Evolutionary conservation across 2,113 vertebrate genomes (phyloP).

Genomic region (Ceyx margarethae): DNA sequence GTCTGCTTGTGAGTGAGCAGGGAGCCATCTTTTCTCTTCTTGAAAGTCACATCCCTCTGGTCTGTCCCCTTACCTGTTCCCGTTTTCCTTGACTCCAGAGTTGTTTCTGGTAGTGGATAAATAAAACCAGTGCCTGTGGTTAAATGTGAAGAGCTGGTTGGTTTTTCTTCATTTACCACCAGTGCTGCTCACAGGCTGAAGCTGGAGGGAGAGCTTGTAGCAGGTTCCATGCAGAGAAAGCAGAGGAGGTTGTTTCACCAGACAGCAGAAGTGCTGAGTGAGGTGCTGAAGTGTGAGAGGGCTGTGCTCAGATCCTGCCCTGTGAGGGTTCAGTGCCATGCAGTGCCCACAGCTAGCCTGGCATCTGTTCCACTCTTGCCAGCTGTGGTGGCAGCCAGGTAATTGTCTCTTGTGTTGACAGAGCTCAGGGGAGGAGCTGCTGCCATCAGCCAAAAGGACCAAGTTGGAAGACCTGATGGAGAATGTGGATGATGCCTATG

Average conservation of each 20-base stretch:
- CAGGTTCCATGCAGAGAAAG: not conserved
- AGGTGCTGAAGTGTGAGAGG: accelerated
- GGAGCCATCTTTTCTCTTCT: not conserved
- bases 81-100: not conserved
- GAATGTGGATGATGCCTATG: conserved; percentile 41
- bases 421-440: conserved; percentile 38
- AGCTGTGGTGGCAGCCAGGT: not conserved
- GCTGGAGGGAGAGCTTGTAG: not conserved
- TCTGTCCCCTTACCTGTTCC: not conserved
- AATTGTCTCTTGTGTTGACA: conserved; percentile 46
- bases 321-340: not conserved
- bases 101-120: not conserved
- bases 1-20: not conserved
- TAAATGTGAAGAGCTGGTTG: not conserved
- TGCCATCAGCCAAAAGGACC: conserved; percentile 81
- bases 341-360: not conserved
- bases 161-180: not conserved
- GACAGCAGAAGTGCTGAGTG: not conserved
- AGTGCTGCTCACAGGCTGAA: not conserved
- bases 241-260: not conserved
- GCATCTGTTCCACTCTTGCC: not conserved
- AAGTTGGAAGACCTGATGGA: conserved; percentile 71
- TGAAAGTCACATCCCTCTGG: not conserved
- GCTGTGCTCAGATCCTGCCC: not conserved
- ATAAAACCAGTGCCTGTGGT: not conserved